Evolutionary conservation across 2,888 invertebrate genomes (phyloP).

Genomic region (Zaprionus bogoriensis): DNA sequence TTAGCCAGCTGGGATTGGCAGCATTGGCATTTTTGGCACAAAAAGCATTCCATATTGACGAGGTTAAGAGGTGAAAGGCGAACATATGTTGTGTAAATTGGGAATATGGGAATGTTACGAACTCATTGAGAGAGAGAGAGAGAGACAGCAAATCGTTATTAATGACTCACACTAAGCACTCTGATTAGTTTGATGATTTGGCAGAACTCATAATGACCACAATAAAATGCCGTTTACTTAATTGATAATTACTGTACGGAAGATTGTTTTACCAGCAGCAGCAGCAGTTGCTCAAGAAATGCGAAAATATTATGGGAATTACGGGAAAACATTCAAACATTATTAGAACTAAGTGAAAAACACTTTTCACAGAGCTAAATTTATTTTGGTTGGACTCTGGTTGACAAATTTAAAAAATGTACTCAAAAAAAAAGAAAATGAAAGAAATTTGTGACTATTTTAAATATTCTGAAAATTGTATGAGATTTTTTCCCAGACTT

Average conservation of each 20-base stretch:
- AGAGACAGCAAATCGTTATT: conserved; percentile 22
- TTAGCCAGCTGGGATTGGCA: conserved; percentile 40
- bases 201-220: conserved; percentile 5
- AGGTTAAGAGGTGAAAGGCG: conserved; percentile 34
- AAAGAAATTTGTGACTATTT: no score
- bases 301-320: not conserved
- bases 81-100: conserved; percentile 1
- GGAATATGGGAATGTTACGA: conserved; percentile 13
- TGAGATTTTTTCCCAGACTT: no score
- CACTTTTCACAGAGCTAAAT: no score
- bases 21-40: conserved; percentile 32
- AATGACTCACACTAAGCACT: conserved; percentile 22
- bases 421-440: no score
- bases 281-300: not conserved
- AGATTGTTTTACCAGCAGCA: not conserved
- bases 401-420: no score
- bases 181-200: conserved; percentile 34
- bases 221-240: conserved; percentile 5
- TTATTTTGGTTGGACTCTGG: no score
- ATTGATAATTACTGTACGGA: conserved; percentile 8
- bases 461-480: no score
- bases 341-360: no score
- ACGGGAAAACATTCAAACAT: no score
- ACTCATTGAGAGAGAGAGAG: no score
- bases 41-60: conserved; percentile 16